Evolutionary conservation across 2,113 vertebrate genomes (phyloP).

Genomic region (Lucifuga dentata): DNA sequence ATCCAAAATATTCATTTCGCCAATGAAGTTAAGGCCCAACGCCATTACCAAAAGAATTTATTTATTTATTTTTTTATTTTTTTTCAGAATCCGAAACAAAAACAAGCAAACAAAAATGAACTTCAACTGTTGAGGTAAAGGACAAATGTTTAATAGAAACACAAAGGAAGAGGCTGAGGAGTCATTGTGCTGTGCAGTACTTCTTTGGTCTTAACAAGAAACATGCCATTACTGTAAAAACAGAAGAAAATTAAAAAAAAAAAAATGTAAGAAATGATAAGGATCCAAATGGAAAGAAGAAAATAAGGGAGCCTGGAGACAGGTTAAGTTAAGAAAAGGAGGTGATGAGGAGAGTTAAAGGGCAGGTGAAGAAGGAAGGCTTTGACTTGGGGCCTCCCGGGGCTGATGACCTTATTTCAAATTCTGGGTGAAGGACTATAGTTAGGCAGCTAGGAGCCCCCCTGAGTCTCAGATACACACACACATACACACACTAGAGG

Average conservation of each 20-base stretch:
- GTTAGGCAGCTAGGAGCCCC: constrained; percentile 74
- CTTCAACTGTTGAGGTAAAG: constrained; percentile 48
- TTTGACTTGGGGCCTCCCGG: constrained; percentile 86
- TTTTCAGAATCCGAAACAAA: constrained; percentile 14
- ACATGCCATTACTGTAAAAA: constrained; percentile 10
- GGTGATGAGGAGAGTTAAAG: constrained; percentile 78
- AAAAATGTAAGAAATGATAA: constrained; percentile 27
- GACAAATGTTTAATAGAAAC: constrained; percentile 37
- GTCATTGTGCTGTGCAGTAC: constrained; percentile 28
- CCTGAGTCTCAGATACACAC: constrained; percentile 54
- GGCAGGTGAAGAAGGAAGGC: constrained; percentile 79
- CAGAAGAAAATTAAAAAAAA: constrained; percentile 34
- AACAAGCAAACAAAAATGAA: constrained; percentile 42
- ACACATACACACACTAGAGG: constrained; percentile 43
- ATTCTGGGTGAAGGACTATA: constrained; percentile 83
- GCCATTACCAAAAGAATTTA: constrained; percentile 48
- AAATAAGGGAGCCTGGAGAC: constrained; percentile 54
- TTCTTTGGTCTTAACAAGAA: constrained; percentile 14
- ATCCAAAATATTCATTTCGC: constrained; percentile 75
- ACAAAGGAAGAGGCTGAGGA: constrained; percentile 41
- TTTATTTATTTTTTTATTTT: constrained; percentile 7
- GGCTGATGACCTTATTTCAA: constrained; percentile 88
- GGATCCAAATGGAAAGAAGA: constrained; percentile 22
- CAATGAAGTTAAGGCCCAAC: constrained; percentile 80
- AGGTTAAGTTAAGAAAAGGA: constrained; percentile 71